These are phyloP conservation scores for Rambutsinella grinnellia DNA, from an alignment of 2,888 invertebrate species.

Conservation along the genomic window DNA sequence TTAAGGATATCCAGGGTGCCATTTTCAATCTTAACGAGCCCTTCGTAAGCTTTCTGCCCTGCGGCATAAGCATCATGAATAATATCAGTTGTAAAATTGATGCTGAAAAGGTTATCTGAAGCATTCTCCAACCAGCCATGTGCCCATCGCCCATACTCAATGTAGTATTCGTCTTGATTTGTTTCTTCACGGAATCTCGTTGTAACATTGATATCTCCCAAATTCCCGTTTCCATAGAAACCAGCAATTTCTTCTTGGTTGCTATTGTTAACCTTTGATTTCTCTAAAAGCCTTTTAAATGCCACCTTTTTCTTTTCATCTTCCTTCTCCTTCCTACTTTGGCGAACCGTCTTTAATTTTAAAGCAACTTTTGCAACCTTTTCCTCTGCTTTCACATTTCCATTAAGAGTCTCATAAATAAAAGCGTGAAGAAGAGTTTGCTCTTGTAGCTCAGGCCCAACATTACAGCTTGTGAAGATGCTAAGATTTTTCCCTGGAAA, in stretches of 20 bases:
- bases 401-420: no score
- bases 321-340: no score
- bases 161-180: not conserved
- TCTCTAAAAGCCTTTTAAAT: no score
- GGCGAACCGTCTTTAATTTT: no score
- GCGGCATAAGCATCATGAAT: conserved; percentile 7
- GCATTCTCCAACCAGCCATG: not conserved
- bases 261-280: no score
- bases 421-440: no score
- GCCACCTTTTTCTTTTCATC: no score
- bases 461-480: conserved; percentile 12
- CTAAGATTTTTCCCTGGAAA: conserved; percentile 12
- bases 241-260: not conserved
- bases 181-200: not conserved
- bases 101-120: not conserved
- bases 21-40: no score
- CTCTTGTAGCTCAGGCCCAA: no score
- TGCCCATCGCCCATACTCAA: not conserved
- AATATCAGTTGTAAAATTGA: conserved; percentile 5
- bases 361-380: not conserved
- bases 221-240: not conserved
- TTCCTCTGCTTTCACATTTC: not conserved
- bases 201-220: not conserved
- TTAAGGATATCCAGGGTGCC: no score
- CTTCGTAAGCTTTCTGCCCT: no score